Percentiles rank a stretch among this genome's conserved stretches.
phyloP scores from a whole-genome alignment of 1,140 invertebrate species.

The Notospermus geniculatus region DNA sequence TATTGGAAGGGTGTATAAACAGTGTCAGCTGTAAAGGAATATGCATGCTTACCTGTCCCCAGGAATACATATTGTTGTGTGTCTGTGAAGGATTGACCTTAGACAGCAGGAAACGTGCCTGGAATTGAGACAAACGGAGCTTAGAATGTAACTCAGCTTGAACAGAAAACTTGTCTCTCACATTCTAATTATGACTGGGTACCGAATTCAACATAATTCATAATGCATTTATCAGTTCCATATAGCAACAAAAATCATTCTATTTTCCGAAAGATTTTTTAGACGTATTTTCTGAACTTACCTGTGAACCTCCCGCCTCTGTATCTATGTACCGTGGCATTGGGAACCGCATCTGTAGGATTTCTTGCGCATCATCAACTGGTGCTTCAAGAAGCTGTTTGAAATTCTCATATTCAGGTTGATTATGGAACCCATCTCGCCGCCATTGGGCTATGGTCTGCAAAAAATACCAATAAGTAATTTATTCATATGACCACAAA shows the following conservation, averaged over 20 bases:
- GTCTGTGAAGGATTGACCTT: conserved; percentile 99
- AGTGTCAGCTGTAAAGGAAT: background rate
- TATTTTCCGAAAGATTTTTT: too few species aligned
- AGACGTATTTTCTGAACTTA: conserved; percentile 42
- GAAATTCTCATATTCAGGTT: conserved; percentile 97
- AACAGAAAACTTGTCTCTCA: background rate
- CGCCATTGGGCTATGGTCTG: conserved; percentile 97
- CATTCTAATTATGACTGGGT: too few species aligned
- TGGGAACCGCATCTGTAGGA: conserved; percentile 91
- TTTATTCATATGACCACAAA: conserved; percentile 8
- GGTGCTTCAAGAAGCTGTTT: conserved; percentile 93
- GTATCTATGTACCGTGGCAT: conserved; percentile 99
- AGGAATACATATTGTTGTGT: conserved; percentile 98
- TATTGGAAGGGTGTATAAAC: too few species aligned
- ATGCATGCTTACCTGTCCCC: conserved; percentile 59
- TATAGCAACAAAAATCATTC: too few species aligned
- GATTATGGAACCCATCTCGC: conserved; percentile 89
- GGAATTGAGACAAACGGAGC: conserved; percentile 40
- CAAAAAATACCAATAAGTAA: conserved; percentile 10
- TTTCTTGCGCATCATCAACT: conserved; percentile 95
- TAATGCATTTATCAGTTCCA: too few species aligned
- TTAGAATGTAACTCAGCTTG: background rate
- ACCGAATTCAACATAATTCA: too few species aligned
- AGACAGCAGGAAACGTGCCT: conserved; percentile 95
- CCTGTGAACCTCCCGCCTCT: conserved; percentile 92